Percentiles rank a stretch among this genome's conserved stretches.
Evolutionary conservation across 2,113 vertebrate species (phyloP).

Genomic region (Geococcyx californianus): DNA sequence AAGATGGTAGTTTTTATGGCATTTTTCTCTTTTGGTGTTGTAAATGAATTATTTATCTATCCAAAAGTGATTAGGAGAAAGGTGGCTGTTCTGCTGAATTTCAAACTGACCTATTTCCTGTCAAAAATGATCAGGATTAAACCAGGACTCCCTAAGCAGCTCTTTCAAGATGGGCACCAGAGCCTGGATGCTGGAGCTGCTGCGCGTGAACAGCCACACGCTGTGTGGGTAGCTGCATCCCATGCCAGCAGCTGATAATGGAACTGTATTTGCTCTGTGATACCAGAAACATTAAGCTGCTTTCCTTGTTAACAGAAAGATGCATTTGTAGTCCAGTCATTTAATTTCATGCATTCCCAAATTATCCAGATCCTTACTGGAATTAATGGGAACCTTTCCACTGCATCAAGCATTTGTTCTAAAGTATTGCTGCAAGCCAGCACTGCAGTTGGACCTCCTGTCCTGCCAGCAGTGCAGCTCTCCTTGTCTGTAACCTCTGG

Average conservation of each 20-base stretch:
- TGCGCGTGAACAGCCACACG: rapidly evolving
- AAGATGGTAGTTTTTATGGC: background rate
- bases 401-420: rapidly evolving
- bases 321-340: no score
- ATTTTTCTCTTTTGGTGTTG: background rate
- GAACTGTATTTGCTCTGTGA: background rate
- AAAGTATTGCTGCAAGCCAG: rapidly evolving
- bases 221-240: background rate
- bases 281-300: background rate
- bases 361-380: background rate
- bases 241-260: rapidly evolving
- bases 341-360: background rate
- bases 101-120: slow-evolving; percentile 63
- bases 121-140: slow-evolving; percentile 54
- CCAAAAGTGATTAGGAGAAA: slow-evolving; percentile 57
- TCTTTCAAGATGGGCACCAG: background rate
- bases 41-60: slow-evolving; percentile 19
- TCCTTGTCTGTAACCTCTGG: background rate
- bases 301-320: background rate
- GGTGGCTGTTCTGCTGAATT: slow-evolving; percentile 52
- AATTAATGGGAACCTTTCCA: background rate
- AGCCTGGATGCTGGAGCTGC: background rate
- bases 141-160: slow-evolving; percentile 1
- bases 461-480: background rate
- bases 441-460: rapidly evolving